Percentiles rank a stretch among this genome's conserved stretches.
Conservation (phyloP, 2,797 vertebrate species). For the Gallinago nigripennis region DNA sequence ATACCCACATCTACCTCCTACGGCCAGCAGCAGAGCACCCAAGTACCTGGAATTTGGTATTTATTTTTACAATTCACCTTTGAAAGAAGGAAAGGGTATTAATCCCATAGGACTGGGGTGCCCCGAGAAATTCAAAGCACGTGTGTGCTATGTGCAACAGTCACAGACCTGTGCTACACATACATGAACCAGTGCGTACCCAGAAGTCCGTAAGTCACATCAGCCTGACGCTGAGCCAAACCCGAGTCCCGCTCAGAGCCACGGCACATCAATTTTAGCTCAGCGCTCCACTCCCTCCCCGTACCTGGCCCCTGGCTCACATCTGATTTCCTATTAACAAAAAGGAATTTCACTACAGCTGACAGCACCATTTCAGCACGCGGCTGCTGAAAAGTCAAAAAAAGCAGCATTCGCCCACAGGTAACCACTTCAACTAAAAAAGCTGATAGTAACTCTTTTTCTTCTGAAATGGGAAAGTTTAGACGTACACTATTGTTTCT, state of each 20-base stretch:
- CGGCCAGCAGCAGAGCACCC: not conserved
- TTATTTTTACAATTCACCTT: not conserved
- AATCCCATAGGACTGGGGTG: not conserved
- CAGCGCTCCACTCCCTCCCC: not conserved
- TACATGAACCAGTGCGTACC: not conserved
- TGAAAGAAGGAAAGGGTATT: not conserved
- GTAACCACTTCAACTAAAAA: not conserved
- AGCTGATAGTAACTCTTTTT: not conserved
- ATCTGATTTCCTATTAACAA: not conserved
- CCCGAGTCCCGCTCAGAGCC: not conserved
- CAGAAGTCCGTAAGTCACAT: not conserved
- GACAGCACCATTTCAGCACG: not conserved
- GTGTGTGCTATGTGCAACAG: accelerated
- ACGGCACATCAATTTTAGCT: not conserved
- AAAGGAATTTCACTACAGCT: not conserved
- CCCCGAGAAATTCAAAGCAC: not conserved
- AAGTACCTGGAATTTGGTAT: not conserved
- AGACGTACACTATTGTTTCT: not conserved
- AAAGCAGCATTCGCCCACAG: not conserved
- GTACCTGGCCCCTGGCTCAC: not conserved
- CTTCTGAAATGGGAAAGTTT: not conserved
- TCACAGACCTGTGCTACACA: not conserved
- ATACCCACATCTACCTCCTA: not conserved
- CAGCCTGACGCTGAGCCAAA: not conserved
- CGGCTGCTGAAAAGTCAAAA: not conserved